phyloP scores from a whole-genome alignment of 2,888 invertebrate genomes.

The Arenicola marina region DNA sequence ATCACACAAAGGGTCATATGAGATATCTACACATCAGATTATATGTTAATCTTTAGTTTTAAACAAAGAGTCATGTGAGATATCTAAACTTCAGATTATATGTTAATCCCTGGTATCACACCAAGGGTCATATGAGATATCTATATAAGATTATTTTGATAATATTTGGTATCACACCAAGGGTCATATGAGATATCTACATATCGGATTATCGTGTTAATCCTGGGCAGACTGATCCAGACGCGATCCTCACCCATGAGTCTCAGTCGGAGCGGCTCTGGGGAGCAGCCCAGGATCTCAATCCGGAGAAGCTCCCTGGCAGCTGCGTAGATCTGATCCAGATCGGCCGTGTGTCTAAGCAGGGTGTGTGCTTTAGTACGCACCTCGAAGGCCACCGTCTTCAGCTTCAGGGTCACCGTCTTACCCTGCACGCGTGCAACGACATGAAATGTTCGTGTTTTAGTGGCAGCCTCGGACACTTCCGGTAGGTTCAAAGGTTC shows the following conservation, averaged over 20 bases:
- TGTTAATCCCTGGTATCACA: too few species aligned
- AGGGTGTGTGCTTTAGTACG: conserved; percentile 60
- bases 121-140: too few species aligned
- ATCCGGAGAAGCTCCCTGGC: conserved; percentile 55
- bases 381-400: conserved; percentile 62
- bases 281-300: conserved; percentile 51
- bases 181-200: not conserved
- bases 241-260: conserved; percentile 46
- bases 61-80: too few species aligned
- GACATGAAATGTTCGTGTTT: too few species aligned
- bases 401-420: conserved; percentile 63
- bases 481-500: too few species aligned
- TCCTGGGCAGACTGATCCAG: too few species aligned
- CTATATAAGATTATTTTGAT: not conserved
- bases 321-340: conserved; percentile 50
- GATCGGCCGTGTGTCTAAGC: conserved; percentile 50
- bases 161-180: not conserved
- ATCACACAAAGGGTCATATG: too few species aligned
- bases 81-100: too few species aligned
- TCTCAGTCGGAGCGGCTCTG: conserved; percentile 48
- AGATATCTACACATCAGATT: too few species aligned
- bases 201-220: not conserved
- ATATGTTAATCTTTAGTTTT: too few species aligned
- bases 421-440: conserved; percentile 52
- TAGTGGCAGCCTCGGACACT: too few species aligned